Evolutionary conservation across 2,888 invertebrate species (phyloP), one percentile per base, ranked within the genome.

Genomic region (Lepas anatifera): DNA sequence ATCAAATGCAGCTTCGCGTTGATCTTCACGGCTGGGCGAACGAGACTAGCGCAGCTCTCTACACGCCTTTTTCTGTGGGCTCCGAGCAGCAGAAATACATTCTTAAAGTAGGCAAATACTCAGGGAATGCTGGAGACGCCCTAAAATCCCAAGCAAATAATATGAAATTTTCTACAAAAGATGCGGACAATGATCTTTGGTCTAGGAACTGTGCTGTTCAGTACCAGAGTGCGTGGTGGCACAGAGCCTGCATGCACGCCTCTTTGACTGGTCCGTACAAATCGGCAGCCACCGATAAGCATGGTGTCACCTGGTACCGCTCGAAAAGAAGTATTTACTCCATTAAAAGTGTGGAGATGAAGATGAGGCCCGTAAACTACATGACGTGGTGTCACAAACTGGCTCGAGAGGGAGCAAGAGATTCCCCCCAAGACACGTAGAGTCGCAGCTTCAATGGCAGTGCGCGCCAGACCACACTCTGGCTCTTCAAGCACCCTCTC

Each of bases 21-120:
- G 94, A 94, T 77, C 83, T 94, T 2, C 93, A 94, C 80, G 94
- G 94, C 80, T 94, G 94, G 78, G 94, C 93, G 22, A 22, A 22
- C 16, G 46, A 8, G 1, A 46, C 6, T 7, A 46, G 46, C 22
- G 2, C 16, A 16, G 46, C 46, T 7, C 6, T 18, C 6, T 46
- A 46, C 46, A 22, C 6, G 22, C 16, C 46, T 16, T 46, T 46
- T 22, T 7, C 22, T 16, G 11, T 46, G 22, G 16, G 22, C 16
- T 46, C 46, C 22, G 46, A 46, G 18, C 22, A 16, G 13, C 22
- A 46, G 16, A 22, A 22, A 6, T 46, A 46, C 46, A 16, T 16
- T 7, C 46, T 46, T 16, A 22, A 16, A 16, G 46, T 8, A 22
- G 4, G 6, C 1, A 18, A 46, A 16, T 46, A 18, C 18, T 46